These are phyloP conservation scores for Conomelus anceps DNA, from an alignment of 2,888 invertebrate genomes.

Conservation along the genomic window DNA sequence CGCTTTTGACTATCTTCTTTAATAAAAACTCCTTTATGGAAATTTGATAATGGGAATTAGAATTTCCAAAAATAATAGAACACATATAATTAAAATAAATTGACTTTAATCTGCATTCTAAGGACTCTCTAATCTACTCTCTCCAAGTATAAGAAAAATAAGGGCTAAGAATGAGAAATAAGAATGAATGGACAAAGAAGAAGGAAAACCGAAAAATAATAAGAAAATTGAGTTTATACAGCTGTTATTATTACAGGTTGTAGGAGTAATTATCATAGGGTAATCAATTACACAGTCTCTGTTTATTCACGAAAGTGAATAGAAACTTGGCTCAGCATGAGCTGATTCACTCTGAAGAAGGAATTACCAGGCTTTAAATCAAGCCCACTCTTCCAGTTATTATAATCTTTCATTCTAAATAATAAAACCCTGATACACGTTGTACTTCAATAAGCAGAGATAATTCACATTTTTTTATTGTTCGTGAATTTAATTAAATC, in stretches of 20 bases:
- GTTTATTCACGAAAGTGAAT: no score
- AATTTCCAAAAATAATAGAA: no score
- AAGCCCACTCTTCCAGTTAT: not conserved
- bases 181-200: not conserved
- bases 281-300: not conserved
- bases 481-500: not conserved
- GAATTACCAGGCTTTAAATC: not conserved
- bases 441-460: not conserved
- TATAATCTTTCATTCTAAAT: not conserved
- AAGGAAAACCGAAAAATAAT: not conserved
- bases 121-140: no score
- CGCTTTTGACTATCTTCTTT: no score
- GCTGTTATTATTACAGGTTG: no score
- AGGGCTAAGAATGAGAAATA: not conserved
- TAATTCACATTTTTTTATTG: not conserved
- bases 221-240: no score
- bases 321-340: not conserved
- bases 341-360: not conserved
- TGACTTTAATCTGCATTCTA: no score
- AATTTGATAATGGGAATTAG: no score
- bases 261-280: not conserved
- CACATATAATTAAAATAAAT: no score
- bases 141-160: no score
- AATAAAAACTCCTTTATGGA: no score
- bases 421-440: not conserved